These are phyloP conservation scores for Leptobrachium ailaonicum DNA, from an alignment of 2,113 vertebrate species.

Conservation along the genomic window DNA sequence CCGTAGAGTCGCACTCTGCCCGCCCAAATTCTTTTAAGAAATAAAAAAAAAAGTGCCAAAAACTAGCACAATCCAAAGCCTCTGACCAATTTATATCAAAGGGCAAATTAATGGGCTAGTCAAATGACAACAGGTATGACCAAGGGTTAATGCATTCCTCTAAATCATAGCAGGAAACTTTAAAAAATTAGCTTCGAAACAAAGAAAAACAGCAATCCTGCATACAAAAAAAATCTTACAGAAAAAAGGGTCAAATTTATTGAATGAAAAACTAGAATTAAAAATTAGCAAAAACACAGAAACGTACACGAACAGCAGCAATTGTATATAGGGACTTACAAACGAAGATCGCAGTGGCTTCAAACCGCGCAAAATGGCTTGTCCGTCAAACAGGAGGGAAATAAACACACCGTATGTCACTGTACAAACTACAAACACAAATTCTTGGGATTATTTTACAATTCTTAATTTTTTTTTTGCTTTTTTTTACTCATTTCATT, in stretches of 20 bases:
- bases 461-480: constrained; percentile 65
- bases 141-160: constrained; percentile 4
- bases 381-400: constrained; percentile 68
- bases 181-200: constrained; percentile 54
- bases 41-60: too few species aligned
- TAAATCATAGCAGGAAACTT: not conserved
- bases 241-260: constrained; percentile 96
- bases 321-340: constrained; percentile 83
- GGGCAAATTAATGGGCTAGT: too few species aligned
- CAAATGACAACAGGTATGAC: too few species aligned
- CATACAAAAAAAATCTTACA: constrained; percentile 78
- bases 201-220: constrained; percentile 64
- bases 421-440: constrained; percentile 94
- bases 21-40: too few species aligned
- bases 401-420: constrained; percentile 71
- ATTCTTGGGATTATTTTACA: constrained; percentile 88
- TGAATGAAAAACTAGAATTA: constrained; percentile 98
- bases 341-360: constrained; percentile 56
- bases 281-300: constrained; percentile 81
- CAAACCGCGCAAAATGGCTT: constrained; percentile 71
- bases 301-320: constrained; percentile 83
- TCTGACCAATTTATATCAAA: too few species aligned
- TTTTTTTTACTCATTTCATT: constrained; percentile 73
- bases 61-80: too few species aligned
- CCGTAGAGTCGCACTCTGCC: too few species aligned